Evolutionary conservation across 1,140 invertebrate genomes (phyloP), one percentile per base, ranked within the genome.

Genomic region (Dinothrombium tinctorium): DNA sequence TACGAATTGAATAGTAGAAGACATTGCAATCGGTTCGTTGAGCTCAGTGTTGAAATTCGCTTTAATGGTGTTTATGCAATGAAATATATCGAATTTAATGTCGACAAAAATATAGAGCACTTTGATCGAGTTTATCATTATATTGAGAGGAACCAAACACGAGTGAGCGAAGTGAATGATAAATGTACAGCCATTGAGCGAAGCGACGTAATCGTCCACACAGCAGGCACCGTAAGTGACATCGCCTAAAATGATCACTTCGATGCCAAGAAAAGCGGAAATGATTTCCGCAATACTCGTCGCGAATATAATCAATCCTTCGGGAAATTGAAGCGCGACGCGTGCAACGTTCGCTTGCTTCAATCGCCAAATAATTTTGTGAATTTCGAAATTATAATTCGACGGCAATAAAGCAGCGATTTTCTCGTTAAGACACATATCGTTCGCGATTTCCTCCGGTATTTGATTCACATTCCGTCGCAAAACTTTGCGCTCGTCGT

Each of bases 381-480:
- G 79, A 50, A 98, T 73, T 71, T 99, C 94, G 63, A 99, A 98
- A 62, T 94, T 95, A 54, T 99, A 99, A 65, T 99, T 99, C 12
- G 66, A 54, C 7, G 94, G 92, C 35, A 99, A 62, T 51, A 55
- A 31, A 11, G 3, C 12, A 4, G 21, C 14, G 15, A 50, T 50
- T 24, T 25, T 19, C 4, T 49, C n/a, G 58, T 55, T 47, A n/a
- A 62, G 42, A 12, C 11, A 6, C n/a, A 12, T 9, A 36, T 36
- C 33, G 23, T 36, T 20, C 3, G 23, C 2, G 4, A 36, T 36
- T 20, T 36, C 33, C 12, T 36, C 15, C 1, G 33, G 33, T 2
- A 36, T 12, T 12, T 5, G 12, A 22, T n/a, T 22, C 12, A 9
- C 5, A 22, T 21, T 21, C 8, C 17, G 4, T 15, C 11, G n/a